Evolutionary conservation across 2,888 invertebrate genomes (phyloP).

Genomic region (Baronia brevicornis): DNA sequence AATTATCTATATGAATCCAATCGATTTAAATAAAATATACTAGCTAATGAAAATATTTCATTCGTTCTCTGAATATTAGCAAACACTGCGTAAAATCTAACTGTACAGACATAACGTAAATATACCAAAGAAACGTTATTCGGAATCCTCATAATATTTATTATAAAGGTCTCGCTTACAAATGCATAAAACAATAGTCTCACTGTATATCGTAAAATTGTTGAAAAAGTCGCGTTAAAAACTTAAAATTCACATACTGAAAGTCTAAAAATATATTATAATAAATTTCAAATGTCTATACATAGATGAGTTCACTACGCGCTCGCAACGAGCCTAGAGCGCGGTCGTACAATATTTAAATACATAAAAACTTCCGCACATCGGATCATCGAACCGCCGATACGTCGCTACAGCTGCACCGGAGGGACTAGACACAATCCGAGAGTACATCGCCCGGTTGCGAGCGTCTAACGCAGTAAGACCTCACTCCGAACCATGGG

Average conservation of each 20-base stretch:
- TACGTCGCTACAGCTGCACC: slow-evolving; percentile 30
- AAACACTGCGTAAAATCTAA: slow-evolving; percentile 65
- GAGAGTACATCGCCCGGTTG: slow-evolving; percentile 23
- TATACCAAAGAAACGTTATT: slow-evolving; percentile 51
- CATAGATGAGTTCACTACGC: slow-evolving; percentile 69
- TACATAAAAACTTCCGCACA: slow-evolving; percentile 43
- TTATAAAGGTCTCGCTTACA: slow-evolving; percentile 60
- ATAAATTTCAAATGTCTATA: slow-evolving; percentile 74
- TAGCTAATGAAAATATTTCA: slow-evolving; percentile 61
- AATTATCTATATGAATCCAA: slow-evolving; percentile 64
- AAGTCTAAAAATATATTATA: slow-evolving; percentile 74
- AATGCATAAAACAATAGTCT: slow-evolving; percentile 54
- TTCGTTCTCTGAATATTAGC: slow-evolving; percentile 57
- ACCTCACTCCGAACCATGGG: too few relatives aligned
- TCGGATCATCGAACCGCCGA: slow-evolving; percentile 30
- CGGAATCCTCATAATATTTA: slow-evolving; percentile 53
- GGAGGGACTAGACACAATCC: slow-evolving; percentile 44
- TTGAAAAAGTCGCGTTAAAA: slow-evolving; percentile 70
- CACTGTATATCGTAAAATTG: slow-evolving; percentile 62
- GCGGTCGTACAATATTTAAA: slow-evolving; percentile 53
- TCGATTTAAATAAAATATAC: slow-evolving; percentile 70
- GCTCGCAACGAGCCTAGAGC: slow-evolving; percentile 51
- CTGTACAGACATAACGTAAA: slow-evolving; percentile 62
- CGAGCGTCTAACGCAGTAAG: too few relatives aligned
- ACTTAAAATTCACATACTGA: slow-evolving; percentile 72